Base-by-base conservation (phyloP, 1,140 invertebrate species). In the Vanessa tameamea region DNA sequence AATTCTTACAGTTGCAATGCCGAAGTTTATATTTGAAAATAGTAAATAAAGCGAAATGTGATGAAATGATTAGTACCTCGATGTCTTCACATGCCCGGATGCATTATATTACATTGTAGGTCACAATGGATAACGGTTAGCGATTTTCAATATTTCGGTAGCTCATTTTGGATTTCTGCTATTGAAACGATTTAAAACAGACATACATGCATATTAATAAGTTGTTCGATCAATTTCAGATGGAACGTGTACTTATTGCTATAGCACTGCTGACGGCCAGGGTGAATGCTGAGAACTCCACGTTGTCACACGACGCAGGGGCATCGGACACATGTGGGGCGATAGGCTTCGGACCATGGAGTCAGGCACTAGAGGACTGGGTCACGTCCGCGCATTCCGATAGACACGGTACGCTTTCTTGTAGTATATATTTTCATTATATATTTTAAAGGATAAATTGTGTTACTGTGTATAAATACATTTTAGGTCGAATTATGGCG, bases 321-420 rank as follows among this genome's bases (percentile, higher is more conserved):
- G 9, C 20, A 26, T 23, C 55, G 0, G 84, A 85, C 48, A 76
- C 68, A n/a, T 85, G 84, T 23, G 80, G 78, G 6, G 47, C 78
- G 11, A 7, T 14, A 13, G 75, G 77, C 14, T 31, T 75, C 0
- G 91, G 88, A 0, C 85, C 86, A 0, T 92, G 88, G 87, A 82
- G 87, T 71, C 72, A 73, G 13, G 77, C 90, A 64, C 82, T 93
- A 6, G 88, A 92, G 76, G 86, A 93, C 53, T 93, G 92, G 92
- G 87, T 89, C 12, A 82, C 83, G 1, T 75, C 82, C 4, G 67
- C 78, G 3, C 67, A 80, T 1, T 77, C 77, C 0, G 82, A 73
- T 0, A 84, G 88, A 78, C 86, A 88, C 37, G 89, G 89, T 91
- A 67, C 4, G 51, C 16, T 2, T 16, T 53, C 2, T 51, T 7